Percentiles rank a stretch among this genome's conserved stretches.
Conservation (phyloP, 2,797 vertebrate genomes). For the Setipinna tenuifilis region DNA sequence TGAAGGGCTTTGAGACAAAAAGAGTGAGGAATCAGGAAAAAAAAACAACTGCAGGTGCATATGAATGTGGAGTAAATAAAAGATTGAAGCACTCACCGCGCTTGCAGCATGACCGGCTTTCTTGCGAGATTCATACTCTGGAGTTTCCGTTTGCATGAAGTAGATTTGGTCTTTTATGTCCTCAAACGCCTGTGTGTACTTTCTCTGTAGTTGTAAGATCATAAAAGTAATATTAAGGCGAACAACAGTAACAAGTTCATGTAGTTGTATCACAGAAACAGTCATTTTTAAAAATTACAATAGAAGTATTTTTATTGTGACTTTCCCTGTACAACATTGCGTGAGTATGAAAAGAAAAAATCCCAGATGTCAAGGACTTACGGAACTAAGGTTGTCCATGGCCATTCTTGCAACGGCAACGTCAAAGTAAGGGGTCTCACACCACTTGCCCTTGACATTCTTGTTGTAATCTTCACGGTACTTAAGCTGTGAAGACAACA, state of each 20-base stretch:
- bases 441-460: slow-evolving; percentile 95
- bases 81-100: slow-evolving; percentile 72
- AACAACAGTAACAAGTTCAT: background rate
- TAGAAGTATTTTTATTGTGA: too few relatives aligned
- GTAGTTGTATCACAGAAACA: background rate
- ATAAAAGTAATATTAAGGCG: background rate
- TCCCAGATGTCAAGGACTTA: slow-evolving; percentile 66
- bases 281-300: background rate
- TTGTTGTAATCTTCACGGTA: slow-evolving; percentile 95
- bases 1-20: background rate
- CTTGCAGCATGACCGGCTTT: slow-evolving; percentile 82
- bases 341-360: background rate
- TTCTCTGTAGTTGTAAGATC: slow-evolving; percentile 74
- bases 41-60: background rate
- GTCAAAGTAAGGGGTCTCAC: slow-evolving; percentile 95
- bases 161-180: slow-evolving; percentile 93
- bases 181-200: slow-evolving; percentile 89
- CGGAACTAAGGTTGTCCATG: slow-evolving; percentile 88
- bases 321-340: too few relatives aligned
- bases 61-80: background rate
- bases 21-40: background rate
- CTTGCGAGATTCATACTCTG: slow-evolving; percentile 88
- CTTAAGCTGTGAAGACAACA: slow-evolving; percentile 75
- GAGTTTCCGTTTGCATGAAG: slow-evolving; percentile 97
- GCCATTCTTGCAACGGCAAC: slow-evolving; percentile 88